Evolutionary conservation across 2,888 invertebrate genomes (phyloP), one percentile per base, ranked within the genome.

Genomic region (Slavum lentiscoides): DNA sequence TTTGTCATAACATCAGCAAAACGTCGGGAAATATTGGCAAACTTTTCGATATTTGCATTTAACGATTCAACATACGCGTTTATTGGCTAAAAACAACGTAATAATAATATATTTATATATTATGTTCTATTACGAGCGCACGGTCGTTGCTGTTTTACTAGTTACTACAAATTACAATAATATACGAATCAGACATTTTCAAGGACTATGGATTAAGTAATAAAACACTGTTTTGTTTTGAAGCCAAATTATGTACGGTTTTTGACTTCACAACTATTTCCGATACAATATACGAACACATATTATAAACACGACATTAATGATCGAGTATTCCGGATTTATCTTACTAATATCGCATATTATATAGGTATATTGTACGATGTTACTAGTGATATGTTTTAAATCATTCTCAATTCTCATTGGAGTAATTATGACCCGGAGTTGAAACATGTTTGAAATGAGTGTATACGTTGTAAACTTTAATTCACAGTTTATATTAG

Each of bases 201-300:
- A 49, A 49, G 13, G 49, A 49, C 15, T 49, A 13, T 49, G 49
- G 49, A 49, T 15, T 11, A 49, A 49, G 3, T 15, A 49, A 49
- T 49, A 49, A 49, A 49, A 30, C 11, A 6, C 6, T 43, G 43
- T 43, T 43, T 49, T 13, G 13, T 49, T 49, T 49, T 49, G 49
- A 13, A 49, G 13, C 49, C 11, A 49, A 49, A 49, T 49, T 8
- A n/a, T n/a, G 2, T 55, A 69, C 53, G 7, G 82, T 37, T 81
- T 82, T 59, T 72, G 37, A 69, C 17, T 62, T 64, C 30, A 74
- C 23, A 81, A 82, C 21, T 74, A 82, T 74, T 82, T 69, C 5
- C n/a, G 74, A 74, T 81, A 49, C 15, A 49, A 2, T 13, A 49
- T 49, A 49, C 49, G 13, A 49, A 49, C 49, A 49, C 49, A 49